Evolutionary conservation across 1,140 invertebrate species (phyloP).

Genomic region (Hesperophylax magnus): DNA sequence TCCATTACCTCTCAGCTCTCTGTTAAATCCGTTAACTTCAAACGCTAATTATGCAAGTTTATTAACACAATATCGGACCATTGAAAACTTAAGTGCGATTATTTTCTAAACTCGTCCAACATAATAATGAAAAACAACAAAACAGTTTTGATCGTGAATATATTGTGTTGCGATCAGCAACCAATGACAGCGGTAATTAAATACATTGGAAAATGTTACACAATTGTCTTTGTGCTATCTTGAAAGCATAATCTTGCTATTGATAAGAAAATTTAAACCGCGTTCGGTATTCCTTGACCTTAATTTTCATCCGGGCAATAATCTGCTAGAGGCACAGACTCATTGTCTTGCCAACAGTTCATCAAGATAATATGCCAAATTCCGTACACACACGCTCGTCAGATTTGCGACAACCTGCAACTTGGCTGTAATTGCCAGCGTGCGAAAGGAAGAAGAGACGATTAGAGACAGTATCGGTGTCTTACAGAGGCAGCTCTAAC

Average conservation of each 20-base stretch:
- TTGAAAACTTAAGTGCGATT: too few relatives aligned
- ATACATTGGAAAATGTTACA: too few relatives aligned
- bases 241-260: too few relatives aligned
- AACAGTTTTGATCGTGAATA: too few relatives aligned
- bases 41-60: not conserved
- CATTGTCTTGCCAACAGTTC: not conserved
- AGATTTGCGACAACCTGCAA: constrained; percentile 8
- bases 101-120: too few relatives aligned
- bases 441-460: constrained; percentile 16
- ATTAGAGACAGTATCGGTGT: constrained; percentile 3
- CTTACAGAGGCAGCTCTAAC: not conserved
- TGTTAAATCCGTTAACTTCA: not conserved
- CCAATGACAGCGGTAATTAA: too few relatives aligned
- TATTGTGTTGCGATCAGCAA: too few relatives aligned
- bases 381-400: not conserved
- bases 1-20: not conserved
- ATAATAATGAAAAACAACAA: too few relatives aligned
- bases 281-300: constrained; percentile 10
- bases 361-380: constrained; percentile 3
- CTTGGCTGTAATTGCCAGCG: constrained; percentile 22
- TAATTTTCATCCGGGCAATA: not conserved
- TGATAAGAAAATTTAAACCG: not conserved
- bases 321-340: not conserved
- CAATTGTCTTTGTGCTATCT: too few relatives aligned
- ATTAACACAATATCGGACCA: too few relatives aligned